These are phyloP conservation scores for Mus pahari DNA, from an alignment of 2,113 vertebrate species.

Conservation along the genomic window DNA sequence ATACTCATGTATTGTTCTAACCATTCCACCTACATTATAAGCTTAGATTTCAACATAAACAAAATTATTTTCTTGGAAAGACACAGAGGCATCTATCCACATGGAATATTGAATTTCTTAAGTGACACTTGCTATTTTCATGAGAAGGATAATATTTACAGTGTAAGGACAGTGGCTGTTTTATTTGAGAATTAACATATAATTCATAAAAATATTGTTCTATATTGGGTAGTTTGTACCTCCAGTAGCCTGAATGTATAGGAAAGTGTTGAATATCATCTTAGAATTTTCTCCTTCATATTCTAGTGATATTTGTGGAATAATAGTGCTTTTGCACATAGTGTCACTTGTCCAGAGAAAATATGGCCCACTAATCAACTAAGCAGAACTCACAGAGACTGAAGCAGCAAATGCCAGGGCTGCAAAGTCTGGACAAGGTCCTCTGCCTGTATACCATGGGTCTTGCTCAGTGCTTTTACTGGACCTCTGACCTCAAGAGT, in stretches of 20 bases:
- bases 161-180: not conserved
- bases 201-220: not conserved
- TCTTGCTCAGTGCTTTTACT: no score
- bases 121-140: not conserved
- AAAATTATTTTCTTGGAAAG: not conserved
- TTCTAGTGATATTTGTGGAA: not conserved
- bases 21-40: not conserved
- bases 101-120: not conserved
- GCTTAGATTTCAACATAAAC: not conserved
- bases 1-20: not conserved
- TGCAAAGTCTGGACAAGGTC: not conserved
- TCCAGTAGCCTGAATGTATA: not conserved
- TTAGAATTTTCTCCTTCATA: not conserved
- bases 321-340: not conserved
- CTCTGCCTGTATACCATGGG: not conserved
- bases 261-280: not conserved
- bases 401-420: no score
- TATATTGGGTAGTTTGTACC: not conserved
- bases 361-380: not conserved
- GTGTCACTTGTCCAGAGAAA: not conserved
- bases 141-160: not conserved
- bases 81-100: not conserved
- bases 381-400: not conserved
- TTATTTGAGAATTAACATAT: not conserved
- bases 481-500: not conserved